A percentile compares a stretch with the other conserved stretches of the same genome.
These are phyloP conservation scores for Anableps anableps DNA, from an alignment of 2,797 vertebrate species.

Conservation along the genomic window DNA sequence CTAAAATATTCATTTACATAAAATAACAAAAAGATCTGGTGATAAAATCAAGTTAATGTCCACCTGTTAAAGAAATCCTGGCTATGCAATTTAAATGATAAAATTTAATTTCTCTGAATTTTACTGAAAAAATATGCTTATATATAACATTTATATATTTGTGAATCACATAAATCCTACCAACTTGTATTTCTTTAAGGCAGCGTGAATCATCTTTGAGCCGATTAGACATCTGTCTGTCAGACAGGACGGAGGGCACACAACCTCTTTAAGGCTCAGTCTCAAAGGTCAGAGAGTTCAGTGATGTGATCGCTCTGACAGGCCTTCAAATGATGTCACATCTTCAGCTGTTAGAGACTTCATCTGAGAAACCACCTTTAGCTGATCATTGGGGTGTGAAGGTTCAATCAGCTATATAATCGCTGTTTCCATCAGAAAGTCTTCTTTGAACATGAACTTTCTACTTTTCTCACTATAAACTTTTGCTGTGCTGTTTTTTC, in stretches of 20 bases:
- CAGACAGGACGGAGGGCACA: conserved; percentile 31
- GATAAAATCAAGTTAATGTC: not conserved
- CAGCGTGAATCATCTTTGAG: conserved; percentile 48
- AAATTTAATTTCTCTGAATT: not conserved
- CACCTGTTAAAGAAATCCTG: not conserved
- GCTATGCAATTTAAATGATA: too few species aligned
- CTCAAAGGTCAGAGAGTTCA: conserved; percentile 63
- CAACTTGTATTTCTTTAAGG: conserved; percentile 23
- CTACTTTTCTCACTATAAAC: not conserved
- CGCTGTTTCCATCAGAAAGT: conserved; percentile 9
- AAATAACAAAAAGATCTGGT: not conserved
- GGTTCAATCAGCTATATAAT: conserved; percentile 42
- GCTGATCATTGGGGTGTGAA: conserved; percentile 29
- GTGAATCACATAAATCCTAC: conserved; percentile 8
- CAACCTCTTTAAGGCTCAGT: conserved; percentile 46
- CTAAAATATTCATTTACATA: not conserved
- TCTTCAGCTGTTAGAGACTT: conserved; percentile 25
- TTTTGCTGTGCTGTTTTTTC: not conserved
- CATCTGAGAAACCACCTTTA: conserved; percentile 8
- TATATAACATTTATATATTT: not conserved
- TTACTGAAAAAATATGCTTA: too few species aligned
- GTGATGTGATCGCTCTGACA: conserved; percentile 70
- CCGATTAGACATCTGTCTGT: conserved; percentile 45
- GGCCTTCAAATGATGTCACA: conserved; percentile 39
- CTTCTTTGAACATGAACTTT: conserved; percentile 11